Evolutionary conservation across 2,888 invertebrate species (phyloP).

Genomic region (Nowickia ferox): DNA sequence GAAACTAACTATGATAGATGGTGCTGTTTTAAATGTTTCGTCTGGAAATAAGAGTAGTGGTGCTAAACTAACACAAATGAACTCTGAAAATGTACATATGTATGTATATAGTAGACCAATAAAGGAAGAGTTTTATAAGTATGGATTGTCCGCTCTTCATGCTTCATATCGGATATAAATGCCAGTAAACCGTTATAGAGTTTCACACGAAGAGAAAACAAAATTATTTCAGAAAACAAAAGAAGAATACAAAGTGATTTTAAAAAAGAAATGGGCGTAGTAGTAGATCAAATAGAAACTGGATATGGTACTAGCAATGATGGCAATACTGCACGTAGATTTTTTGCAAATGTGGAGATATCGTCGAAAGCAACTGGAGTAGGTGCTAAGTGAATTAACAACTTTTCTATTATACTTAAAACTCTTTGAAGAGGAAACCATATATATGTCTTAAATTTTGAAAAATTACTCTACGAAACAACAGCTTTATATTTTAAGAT

Average conservation of each 20-base stretch:
- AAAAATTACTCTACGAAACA: not conserved
- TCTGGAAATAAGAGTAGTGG: no score
- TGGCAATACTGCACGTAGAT: not conserved
- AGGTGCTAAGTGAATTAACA: no score
- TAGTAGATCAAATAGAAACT: constrained; percentile 11
- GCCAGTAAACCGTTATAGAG: not conserved
- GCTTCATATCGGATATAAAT: not conserved
- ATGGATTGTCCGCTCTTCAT: not conserved
- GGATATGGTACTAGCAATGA: constrained; percentile 3
- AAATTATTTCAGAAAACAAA: no score
- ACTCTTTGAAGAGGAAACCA: no score
- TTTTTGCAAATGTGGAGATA: constrained; percentile 1
- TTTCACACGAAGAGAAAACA: not conserved
- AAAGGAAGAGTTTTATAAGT: not conserved
- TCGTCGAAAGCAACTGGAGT: not conserved
- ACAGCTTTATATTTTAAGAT: no score
- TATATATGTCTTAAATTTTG: not conserved
- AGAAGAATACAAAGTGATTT: no score
- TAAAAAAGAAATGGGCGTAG: not conserved
- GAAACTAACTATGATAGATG: no score
- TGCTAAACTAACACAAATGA: not conserved
- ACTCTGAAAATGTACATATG: not conserved
- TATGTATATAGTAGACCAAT: no score
- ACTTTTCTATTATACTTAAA: no score
- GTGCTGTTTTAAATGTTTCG: no score